A percentile compares a stretch with the other conserved stretches of the same genome.
Evolutionary conservation across 2,888 invertebrate genomes (phyloP).

Genomic region (Empis stercorea): DNA sequence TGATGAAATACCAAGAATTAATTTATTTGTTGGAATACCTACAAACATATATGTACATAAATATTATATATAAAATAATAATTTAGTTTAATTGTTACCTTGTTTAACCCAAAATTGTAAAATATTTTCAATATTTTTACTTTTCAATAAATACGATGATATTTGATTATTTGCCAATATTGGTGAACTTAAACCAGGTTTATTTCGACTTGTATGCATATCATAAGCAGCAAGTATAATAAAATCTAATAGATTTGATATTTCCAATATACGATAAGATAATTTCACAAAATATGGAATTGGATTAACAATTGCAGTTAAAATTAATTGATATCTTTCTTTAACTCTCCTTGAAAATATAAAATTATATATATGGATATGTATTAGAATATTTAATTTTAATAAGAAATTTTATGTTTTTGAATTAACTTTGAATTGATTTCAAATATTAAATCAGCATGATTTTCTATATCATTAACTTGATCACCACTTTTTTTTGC

Average conservation of each 20-base stretch:
- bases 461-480: neutral
- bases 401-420: neutral
- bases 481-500: neutral
- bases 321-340: neutral
- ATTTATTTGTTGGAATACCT: neutral
- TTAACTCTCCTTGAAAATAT: too few relatives aligned
- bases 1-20: neutral
- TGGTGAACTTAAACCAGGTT: neutral
- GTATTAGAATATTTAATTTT: too few relatives aligned
- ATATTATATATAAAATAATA: too few relatives aligned
- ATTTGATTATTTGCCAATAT: neutral
- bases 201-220: neutral
- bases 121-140: neutral
- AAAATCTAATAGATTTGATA: neutral
- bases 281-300: neutral
- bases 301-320: neutral
- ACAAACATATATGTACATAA: too few relatives aligned
- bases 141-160: neutral
- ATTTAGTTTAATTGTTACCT: neutral
- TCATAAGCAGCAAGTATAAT: neutral
- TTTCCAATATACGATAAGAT: neutral
- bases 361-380: too few relatives aligned
- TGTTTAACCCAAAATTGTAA: neutral
- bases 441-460: neutral
- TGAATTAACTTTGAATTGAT: neutral